Evolutionary conservation across 2,888 invertebrate species (phyloP).

Genomic region (Lomographa bimaculata): DNA sequence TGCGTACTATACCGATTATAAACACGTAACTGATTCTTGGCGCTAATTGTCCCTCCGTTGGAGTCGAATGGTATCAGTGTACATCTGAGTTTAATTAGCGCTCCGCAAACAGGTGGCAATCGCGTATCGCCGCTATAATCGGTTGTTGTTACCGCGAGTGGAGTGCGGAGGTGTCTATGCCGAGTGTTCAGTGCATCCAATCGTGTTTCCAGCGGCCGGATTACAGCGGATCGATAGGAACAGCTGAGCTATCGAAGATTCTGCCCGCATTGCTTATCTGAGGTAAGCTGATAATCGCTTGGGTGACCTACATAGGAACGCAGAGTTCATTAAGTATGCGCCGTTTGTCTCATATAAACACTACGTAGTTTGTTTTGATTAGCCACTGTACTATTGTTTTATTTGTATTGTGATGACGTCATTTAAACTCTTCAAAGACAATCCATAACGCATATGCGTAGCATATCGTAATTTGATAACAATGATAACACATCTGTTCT

Average conservation of each 20-base stretch:
- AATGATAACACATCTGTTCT: conserved; percentile 7
- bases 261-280: conserved; percentile 55
- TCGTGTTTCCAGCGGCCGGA: conserved; percentile 39
- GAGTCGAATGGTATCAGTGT: conserved; percentile 35
- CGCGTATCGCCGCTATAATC: conserved; percentile 62
- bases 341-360: conserved; percentile 21
- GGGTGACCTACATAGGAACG: conserved; percentile 45
- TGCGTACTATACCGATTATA: conserved; percentile 36
- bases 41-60: conserved; percentile 21
- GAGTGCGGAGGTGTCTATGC: conserved; percentile 60
- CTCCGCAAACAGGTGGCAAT: conserved; percentile 64
- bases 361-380: conserved; percentile 27
- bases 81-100: conserved; percentile 34
- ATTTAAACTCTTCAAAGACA: conserved; percentile 6
- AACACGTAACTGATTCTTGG: conserved; percentile 26
- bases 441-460: neutral
- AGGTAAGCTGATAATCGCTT: conserved; percentile 55
- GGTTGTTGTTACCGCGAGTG: conserved; percentile 52
- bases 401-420: conserved; percentile 13
- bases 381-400: conserved; percentile 10
- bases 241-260: conserved; percentile 60
- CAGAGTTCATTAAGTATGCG: conserved; percentile 26
- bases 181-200: conserved; percentile 54
- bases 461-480: conserved; percentile 2
- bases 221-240: conserved; percentile 61